Conservation (phyloP, 2,113 vertebrate genomes). For the Cryptotis parvus region DNA sequence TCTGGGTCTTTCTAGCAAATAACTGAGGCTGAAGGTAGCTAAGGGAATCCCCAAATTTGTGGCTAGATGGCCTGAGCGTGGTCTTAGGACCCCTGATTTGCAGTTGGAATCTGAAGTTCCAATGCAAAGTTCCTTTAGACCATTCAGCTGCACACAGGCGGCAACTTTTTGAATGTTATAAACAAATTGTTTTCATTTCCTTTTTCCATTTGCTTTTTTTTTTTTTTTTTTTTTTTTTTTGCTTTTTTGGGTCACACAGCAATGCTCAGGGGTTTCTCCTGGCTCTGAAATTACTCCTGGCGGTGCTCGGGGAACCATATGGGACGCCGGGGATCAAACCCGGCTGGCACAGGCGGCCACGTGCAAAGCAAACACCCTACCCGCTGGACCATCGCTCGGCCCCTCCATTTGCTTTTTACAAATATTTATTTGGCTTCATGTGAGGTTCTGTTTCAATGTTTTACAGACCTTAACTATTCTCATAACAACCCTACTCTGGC, state of each 20-base stretch:
- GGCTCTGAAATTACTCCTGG: too few species aligned
- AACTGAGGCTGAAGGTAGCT: not conserved
- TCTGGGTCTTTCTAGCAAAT: not conserved
- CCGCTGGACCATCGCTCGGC: too few species aligned
- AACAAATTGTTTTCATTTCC: not conserved
- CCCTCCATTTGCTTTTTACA: slow-evolving; percentile 4
- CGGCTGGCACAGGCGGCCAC: too few species aligned
- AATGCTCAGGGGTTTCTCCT: too few species aligned
- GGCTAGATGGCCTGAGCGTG: too few species aligned
- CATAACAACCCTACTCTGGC: not conserved
- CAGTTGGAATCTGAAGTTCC: not conserved
- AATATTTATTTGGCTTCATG: not conserved
- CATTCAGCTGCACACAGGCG: not conserved
- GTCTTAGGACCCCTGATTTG: too few species aligned
- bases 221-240: too few species aligned
- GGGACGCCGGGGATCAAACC: too few species aligned
- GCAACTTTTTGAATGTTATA: not conserved
- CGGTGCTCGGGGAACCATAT: too few species aligned
- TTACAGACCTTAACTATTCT: not conserved
- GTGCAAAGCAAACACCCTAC: too few species aligned
- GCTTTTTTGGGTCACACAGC: too few species aligned
- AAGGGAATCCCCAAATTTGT: not conserved
- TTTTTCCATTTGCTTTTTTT: not conserved
- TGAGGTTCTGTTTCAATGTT: not conserved
- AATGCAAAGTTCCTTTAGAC: not conserved